Evolutionary conservation across 2,888 invertebrate species (phyloP), one percentile per base, ranked within the genome.

Genomic region (Bruchidius siliquastri): DNA sequence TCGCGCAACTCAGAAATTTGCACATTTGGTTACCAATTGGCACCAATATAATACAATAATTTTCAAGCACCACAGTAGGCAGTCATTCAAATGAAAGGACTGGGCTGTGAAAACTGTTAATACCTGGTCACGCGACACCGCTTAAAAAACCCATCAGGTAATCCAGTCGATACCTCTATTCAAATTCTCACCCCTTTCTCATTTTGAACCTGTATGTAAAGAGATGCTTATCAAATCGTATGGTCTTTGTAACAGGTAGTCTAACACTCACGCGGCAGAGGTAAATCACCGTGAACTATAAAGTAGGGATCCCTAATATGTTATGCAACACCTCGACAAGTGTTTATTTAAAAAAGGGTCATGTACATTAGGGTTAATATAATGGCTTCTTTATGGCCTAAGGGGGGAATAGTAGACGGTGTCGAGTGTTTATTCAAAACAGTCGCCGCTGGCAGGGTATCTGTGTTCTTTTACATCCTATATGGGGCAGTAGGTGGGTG

Each of bases 141-240:
- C 68, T 72, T 73, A 76, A 75, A 75, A 77, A 76, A 71, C 72
- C 26, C 74, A 69, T 77, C 79, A 81, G 81, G 81, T 81, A 81
- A 77, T 70, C 73, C 67, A 68, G 72, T 72, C 73, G 72, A 70
- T 75, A 76, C 76, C 77, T 78, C 78, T 78, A 80, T 79, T 80
- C 79, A 79, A 80, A 81, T 81, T 80, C 49, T 49, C 81, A 80
- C 80, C 81, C 81, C 79, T 79, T 78, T 78, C 73, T 76, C 77
- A 77, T 78, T 77, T 78, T 77, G 77, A 74, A 72, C 67, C 32
- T 68, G 18, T 26, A 26, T 71, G 32, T 49, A 77, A 76, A 73
- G 76, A 68, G 73, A 76, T 78, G 73, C 68, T 75, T 77, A 79
- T 78, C 77, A 74, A 72, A 75, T 77, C 69, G 70, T 21, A 49